Base-by-base conservation (phyloP, 2,888 invertebrate genomes). In the Platynereis dumerilii region DNA sequence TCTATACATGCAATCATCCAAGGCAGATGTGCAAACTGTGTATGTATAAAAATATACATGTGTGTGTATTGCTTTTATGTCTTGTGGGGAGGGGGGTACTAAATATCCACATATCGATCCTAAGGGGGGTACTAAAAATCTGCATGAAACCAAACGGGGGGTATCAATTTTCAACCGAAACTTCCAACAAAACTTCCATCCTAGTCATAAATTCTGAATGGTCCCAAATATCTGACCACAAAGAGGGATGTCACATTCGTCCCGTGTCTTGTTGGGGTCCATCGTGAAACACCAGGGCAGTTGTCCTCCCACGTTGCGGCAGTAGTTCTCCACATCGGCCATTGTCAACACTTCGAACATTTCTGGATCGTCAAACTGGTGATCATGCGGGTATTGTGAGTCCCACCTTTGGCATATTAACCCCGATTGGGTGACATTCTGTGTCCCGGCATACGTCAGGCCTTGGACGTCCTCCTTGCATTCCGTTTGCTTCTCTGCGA, bases 261-360 rank as follows among this genome's bases (percentile, higher is more conserved):
- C 48, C 7, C n/a, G 5, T 22, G 3, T 48, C 7, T 10, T n/a
- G n/a, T 48, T 22, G 3, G 22, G n/a, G n/a, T 48, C 22, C 20
- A 48, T 48, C 7, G 48, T 48, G n/a, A 10, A n/a, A 22, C 48
- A 48, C n/a, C n/a, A 48, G n/a, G 48, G 48, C 48, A 48, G 48
- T n/a, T 48, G 20, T 20, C 48, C 48, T 7, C 22, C 22, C 10
- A 56, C 56, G 17, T 56, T 56, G 28, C 56, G 28, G 34, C 56
- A 56, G n/a, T 28, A 56, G 56, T 56, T 56, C 5, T 56, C 20
- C n/a, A 29, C 56, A 24, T 56, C 56, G 5, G 12, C n/a, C 28
- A 56, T 29, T 7, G 22, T 56, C n/a, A n/a, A n/a, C 5, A 28
- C 24, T 22, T 24, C n/a, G n/a, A 56, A n/a, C 56, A 26, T 56